phyloP scores from a whole-genome alignment of 2,888 invertebrate species.

The Orchesellides sinensis region DNA sequence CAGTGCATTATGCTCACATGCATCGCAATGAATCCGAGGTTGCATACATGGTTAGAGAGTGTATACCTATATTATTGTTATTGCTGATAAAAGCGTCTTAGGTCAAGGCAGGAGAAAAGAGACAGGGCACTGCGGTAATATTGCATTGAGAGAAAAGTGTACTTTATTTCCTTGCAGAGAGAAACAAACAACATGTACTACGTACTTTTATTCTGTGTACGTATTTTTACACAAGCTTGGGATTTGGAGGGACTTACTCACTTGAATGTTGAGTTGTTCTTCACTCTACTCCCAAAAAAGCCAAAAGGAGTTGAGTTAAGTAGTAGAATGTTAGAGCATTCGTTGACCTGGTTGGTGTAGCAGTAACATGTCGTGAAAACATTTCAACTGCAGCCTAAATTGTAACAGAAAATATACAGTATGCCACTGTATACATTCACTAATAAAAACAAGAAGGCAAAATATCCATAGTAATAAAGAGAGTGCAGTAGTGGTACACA shows the following conservation, averaged over 20 bases:
- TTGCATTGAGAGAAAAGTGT: neutral
- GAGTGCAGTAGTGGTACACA: slow-evolving; percentile 1
- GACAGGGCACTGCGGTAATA: neutral
- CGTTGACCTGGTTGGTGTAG: slow-evolving; percentile 26
- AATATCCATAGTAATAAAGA: slow-evolving; percentile 14
- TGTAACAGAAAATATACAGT: no score
- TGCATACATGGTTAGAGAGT: no score
- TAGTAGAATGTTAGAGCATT: neutral
- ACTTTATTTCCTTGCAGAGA: neutral
- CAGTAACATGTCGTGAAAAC: neutral
- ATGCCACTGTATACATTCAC: neutral
- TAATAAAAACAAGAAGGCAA: slow-evolving; percentile 12
- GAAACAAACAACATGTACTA: no score
- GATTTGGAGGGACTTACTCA: slow-evolving; percentile 17
- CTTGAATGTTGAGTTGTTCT: slow-evolving; percentile 33
- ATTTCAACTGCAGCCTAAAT: neutral
- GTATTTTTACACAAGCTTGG: slow-evolving; percentile 17
- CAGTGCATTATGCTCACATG: neutral
- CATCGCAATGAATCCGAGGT: no score
- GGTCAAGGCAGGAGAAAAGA: slow-evolving; percentile 15
- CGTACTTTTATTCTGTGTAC: no score
- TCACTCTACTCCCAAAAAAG: slow-evolving; percentile 4
- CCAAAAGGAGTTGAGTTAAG: slow-evolving; percentile 39
- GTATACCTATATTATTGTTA: no score
- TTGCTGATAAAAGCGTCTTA: slow-evolving; percentile 16